A percentile compares a stretch with the other conserved stretches of the same genome.
These are phyloP conservation scores for Phalanger gymnotis DNA, from an alignment of 2,797 vertebrate species.

Conservation along the genomic window DNA sequence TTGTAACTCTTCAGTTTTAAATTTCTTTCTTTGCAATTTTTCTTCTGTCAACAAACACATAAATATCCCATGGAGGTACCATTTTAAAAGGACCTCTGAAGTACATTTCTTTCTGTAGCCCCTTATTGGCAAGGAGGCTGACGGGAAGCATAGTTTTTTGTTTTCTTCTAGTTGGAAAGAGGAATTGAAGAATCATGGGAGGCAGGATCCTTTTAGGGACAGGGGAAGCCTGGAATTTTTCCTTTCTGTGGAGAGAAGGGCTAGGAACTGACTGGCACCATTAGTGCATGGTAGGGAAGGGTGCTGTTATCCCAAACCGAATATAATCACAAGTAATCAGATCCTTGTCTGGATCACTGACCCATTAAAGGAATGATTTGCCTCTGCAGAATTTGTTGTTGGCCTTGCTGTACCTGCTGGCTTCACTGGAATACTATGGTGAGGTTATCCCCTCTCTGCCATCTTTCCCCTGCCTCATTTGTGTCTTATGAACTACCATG, in stretches of 20 bases:
- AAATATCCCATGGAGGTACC: neutral
- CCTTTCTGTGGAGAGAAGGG: neutral
- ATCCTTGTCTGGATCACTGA: neutral
- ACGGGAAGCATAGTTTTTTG: neutral
- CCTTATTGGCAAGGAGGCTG: neutral
- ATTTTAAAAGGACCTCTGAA: neutral
- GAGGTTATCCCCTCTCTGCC: neutral
- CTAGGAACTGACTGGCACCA: neutral
- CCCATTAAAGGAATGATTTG: neutral
- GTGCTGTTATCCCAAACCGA: neutral
- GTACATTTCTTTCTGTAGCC: neutral
- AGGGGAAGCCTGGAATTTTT: neutral
- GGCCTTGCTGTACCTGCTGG: neutral
- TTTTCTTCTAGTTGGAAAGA: neutral
- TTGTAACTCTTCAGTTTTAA: slow-evolving; percentile 3
- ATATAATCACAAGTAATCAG: neutral
- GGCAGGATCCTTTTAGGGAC: neutral
- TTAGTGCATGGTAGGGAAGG: neutral
- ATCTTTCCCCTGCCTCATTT: neutral
- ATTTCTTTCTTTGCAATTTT: slow-evolving; percentile 19
- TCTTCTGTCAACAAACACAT: neutral
- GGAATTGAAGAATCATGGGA: neutral
- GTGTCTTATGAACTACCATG: neutral
- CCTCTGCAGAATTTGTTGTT: neutral
- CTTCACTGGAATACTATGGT: neutral